These are phyloP conservation scores for Haliclona indistincta DNA, from an alignment of 37 sponge, comb jelly and placozoan species.

Conservation along the genomic window DNA sequence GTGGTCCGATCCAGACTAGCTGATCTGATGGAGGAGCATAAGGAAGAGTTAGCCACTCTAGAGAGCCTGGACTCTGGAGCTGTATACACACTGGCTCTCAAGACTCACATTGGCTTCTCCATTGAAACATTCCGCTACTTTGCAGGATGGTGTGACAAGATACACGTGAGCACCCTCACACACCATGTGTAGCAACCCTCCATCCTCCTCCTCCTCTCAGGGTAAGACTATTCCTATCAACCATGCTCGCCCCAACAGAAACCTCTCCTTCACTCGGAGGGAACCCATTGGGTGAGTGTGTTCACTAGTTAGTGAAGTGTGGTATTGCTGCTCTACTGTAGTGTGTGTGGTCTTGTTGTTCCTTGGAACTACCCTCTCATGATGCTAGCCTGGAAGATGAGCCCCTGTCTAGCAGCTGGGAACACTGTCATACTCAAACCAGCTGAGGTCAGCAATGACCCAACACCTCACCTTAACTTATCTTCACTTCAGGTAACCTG, in stretches of 20 bases:
- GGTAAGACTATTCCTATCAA: constrained; percentile 90
- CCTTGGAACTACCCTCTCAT: constrained; percentile 98
- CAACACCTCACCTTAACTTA: background rate
- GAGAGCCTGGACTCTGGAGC: constrained; percentile 93
- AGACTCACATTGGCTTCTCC: constrained; percentile 96
- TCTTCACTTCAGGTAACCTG: constrained; percentile 71
- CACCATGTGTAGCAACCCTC: background rate
- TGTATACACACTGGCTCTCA: constrained; percentile 92
- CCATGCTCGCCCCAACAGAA: constrained; percentile 89
- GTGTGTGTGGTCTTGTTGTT: constrained; percentile 85
- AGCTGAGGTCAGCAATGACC: constrained; percentile 56
- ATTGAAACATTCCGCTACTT: constrained; percentile 94
- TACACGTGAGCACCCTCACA: constrained; percentile 58
- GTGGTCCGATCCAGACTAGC: constrained; percentile 65
- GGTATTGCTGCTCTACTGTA: constrained; percentile 7
- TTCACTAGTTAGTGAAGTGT: background rate
- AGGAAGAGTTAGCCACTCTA: constrained; percentile 89
- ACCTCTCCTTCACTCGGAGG: constrained; percentile 81
- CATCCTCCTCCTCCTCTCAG: constrained; percentile 6
- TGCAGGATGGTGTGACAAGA: constrained; percentile 98
- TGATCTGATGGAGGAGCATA: constrained; percentile 93
- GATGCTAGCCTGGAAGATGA: constrained; percentile 96
- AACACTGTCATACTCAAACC: constrained; percentile 94
- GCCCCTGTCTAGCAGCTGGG: constrained; percentile 89
- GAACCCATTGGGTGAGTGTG: constrained; percentile 84